A percentile compares a stretch with the other conserved stretches of the same genome.
Evolutionary conservation across 2,888 invertebrate species (phyloP).

Genomic region (Leistus spinibarbis): DNA sequence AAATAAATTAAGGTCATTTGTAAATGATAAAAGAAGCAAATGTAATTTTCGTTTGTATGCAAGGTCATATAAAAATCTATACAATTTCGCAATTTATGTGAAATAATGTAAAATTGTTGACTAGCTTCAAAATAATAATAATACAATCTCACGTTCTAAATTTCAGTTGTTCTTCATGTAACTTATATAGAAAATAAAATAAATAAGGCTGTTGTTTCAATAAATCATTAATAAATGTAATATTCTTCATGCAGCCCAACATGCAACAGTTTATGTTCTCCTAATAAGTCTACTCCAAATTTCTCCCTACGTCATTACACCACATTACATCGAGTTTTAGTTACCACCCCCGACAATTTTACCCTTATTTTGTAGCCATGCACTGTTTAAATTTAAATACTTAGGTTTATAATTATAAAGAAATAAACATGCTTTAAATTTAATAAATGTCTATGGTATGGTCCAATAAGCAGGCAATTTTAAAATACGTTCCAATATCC

Average conservation of each 20-base stretch:
- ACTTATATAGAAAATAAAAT: not conserved
- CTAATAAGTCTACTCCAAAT: not conserved
- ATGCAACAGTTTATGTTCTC: not conserved
- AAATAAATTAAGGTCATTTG: not conserved
- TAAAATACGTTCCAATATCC: too few species aligned
- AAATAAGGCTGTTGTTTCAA: constrained; percentile 3
- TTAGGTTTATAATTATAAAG: too few species aligned
- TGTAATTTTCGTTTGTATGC: constrained; percentile 14
- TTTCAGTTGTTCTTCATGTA: not conserved
- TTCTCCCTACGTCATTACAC: not conserved
- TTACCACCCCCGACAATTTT: not conserved
- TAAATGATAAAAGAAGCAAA: not conserved
- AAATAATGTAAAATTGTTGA: not conserved
- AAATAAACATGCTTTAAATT: too few species aligned
- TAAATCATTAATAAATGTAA: not conserved
- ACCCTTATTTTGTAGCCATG: not conserved
- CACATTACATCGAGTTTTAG: not conserved
- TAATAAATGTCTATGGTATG: too few species aligned
- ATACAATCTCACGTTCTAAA: constrained; percentile 28
- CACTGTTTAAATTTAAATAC: not conserved
- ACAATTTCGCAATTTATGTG: constrained; percentile 18
- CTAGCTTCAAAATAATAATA: not conserved
- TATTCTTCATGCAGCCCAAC: not conserved
- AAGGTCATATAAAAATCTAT: constrained; percentile 20
- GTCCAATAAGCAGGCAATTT: too few species aligned